Percentiles rank a stretch among this genome's conserved stretches.
These are phyloP conservation scores for Chloropsis hardwickii DNA, from an alignment of 2,113 vertebrate genomes.

Conservation along the genomic window DNA sequence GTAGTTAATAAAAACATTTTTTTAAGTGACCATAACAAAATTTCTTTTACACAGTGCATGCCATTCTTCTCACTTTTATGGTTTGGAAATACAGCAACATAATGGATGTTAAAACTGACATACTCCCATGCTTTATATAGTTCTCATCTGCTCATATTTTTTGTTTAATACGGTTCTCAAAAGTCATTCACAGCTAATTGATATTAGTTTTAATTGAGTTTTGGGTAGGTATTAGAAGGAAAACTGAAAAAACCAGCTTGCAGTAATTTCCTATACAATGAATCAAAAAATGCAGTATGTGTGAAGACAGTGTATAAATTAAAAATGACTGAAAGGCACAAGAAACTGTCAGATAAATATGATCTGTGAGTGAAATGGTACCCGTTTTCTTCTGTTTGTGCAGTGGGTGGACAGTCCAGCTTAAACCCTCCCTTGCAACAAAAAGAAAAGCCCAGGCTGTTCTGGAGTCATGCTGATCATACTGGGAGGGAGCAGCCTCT, in stretches of 20 bases:
- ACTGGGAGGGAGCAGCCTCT: not conserved
- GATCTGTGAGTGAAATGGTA: not conserved
- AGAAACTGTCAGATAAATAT: not conserved
- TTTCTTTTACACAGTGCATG: not conserved
- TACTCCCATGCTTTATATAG: not conserved
- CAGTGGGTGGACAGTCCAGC: not conserved
- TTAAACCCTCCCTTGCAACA: not conserved
- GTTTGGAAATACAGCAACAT: not conserved
- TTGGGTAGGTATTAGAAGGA: not conserved
- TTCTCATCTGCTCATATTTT: not conserved
- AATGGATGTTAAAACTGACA: not conserved
- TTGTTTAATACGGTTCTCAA: slow-evolving; percentile 15
- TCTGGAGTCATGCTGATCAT: not conserved
- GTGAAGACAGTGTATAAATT: not conserved
- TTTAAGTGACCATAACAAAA: slow-evolving; percentile 34
- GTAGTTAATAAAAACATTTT: slow-evolving; percentile 27
- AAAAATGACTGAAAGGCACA: not conserved
- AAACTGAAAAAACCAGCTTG: not conserved
- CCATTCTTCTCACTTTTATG: not conserved
- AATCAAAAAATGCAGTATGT: not conserved
- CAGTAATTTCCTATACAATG: not conserved
- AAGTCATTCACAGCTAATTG: slow-evolving; percentile 8
- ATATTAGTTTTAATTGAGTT: not conserved
- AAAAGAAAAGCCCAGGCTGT: not conserved
- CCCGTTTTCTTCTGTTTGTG: not conserved